Conservation (phyloP, 2,888 invertebrate species). For the Macaria notata region DNA sequence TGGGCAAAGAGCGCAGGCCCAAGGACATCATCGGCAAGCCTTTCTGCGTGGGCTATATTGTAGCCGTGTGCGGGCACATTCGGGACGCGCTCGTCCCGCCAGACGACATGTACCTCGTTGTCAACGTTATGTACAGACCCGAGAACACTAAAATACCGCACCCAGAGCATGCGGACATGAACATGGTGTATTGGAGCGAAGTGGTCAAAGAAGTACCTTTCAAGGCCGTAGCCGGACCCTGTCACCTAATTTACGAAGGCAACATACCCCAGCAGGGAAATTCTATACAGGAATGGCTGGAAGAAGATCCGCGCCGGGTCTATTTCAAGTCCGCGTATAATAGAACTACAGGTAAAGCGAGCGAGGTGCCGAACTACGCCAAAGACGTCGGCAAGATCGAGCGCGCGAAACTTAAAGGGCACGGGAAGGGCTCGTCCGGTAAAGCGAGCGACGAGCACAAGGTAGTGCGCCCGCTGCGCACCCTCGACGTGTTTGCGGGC, state of each 20-base stretch:
- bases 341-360: slow-evolving; percentile 66
- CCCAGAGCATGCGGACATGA: slow-evolving; percentile 85
- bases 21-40: slow-evolving; percentile 88
- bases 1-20: slow-evolving; percentile 86
- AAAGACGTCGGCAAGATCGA: slow-evolving; percentile 5
- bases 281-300: slow-evolving; percentile 82
- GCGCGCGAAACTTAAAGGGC: slow-evolving; percentile 40
- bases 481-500: slow-evolving; percentile 92
- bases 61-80: slow-evolving; percentile 82
- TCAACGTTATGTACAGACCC: slow-evolving; percentile 88
- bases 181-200: slow-evolving; percentile 89
- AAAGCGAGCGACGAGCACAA: slow-evolving; percentile 57
- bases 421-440: slow-evolving; percentile 70
- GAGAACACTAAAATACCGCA: slow-evolving; percentile 85
- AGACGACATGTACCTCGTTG: slow-evolving; percentile 84
- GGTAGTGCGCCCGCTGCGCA: slow-evolving; percentile 77
- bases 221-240: slow-evolving; percentile 85
- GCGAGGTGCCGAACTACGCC: slow-evolving; percentile 84
- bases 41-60: slow-evolving; percentile 88
- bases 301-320: slow-evolving; percentile 85
- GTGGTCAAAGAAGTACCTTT: slow-evolving; percentile 85
- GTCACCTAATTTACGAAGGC: slow-evolving; percentile 85
- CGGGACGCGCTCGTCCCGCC: slow-evolving; percentile 54
- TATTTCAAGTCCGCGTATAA: slow-evolving; percentile 89
- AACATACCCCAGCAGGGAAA: slow-evolving; percentile 69